Conservation (phyloP, 2,113 vertebrate genomes). For the Nematolebias whitei region DNA sequence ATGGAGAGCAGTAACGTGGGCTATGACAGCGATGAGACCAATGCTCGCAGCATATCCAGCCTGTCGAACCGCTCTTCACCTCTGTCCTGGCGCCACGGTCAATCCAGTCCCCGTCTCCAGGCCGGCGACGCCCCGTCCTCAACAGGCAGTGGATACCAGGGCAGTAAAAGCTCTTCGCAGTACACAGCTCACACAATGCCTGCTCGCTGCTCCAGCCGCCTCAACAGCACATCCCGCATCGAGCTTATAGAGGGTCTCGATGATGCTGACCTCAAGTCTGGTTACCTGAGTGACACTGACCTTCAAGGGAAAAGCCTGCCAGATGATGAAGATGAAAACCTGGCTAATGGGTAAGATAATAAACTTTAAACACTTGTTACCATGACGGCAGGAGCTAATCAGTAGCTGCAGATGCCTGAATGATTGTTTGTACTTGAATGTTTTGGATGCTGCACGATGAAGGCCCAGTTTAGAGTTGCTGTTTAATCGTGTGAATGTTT, state of each 20-base stretch:
- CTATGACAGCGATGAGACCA: slow-evolving; percentile 96
- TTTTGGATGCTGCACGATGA: slow-evolving; percentile 21
- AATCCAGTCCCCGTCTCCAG: slow-evolving; percentile 95
- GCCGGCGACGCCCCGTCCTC: slow-evolving; percentile 93
- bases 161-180: slow-evolving; percentile 80
- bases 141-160: slow-evolving; percentile 81
- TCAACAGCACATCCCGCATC: slow-evolving; percentile 90
- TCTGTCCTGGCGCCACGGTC: slow-evolving; percentile 95
- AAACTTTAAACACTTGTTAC: slow-evolving; percentile 21
- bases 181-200: slow-evolving; percentile 96
- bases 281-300: slow-evolving; percentile 96
- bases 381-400: slow-evolving; percentile 11
- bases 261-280: slow-evolving; percentile 89
- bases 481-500: too few species aligned
- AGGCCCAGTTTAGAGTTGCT: slow-evolving; percentile 13
- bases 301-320: slow-evolving; percentile 90
- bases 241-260: slow-evolving; percentile 91
- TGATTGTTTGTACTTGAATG: slow-evolving; percentile 1
- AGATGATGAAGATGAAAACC: slow-evolving; percentile 91
- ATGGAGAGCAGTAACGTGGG: slow-evolving; percentile 87
- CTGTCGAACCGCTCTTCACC: slow-evolving; percentile 96
- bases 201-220: slow-evolving; percentile 89
- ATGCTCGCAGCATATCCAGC: slow-evolving; percentile 92
- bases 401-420: background rate
- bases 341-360: slow-evolving; percentile 89